Evolutionary conservation across 2,888 invertebrate genomes (phyloP).

Genomic region (Leucophenga montana): DNA sequence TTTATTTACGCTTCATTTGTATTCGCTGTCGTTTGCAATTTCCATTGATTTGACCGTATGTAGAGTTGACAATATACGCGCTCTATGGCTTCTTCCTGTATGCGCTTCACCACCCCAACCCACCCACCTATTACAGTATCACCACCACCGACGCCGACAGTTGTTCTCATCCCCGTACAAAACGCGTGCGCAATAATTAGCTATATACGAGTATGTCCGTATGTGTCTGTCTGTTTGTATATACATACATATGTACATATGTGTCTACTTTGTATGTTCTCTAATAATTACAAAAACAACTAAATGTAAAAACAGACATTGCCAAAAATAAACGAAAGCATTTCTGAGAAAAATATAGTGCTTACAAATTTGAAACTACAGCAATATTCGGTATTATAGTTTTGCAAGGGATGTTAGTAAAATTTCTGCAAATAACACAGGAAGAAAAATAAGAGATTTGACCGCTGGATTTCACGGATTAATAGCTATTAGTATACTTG

Average conservation of each 20-base stretch:
- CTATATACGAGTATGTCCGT: neutral
- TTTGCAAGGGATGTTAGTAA: too few relatives aligned
- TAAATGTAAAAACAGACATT: neutral
- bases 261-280: neutral
- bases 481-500: too few relatives aligned
- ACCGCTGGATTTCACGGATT: too few relatives aligned
- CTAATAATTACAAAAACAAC: slow-evolving; percentile 15
- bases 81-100: neutral
- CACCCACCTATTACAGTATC: neutral
- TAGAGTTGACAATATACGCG: neutral
- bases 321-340: too few relatives aligned
- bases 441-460: neutral
- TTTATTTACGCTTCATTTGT: slow-evolving; percentile 24
- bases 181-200: slow-evolving; percentile 27
- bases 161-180: slow-evolving; percentile 1
- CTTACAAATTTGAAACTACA: too few relatives aligned
- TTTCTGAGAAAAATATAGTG: too few relatives aligned
- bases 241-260: neutral
- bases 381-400: too few relatives aligned
- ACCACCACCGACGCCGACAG: neutral
- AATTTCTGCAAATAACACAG: too few relatives aligned
- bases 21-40: slow-evolving; percentile 12
- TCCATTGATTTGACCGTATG: slow-evolving; percentile 12
- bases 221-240: neutral
- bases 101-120: neutral